These are phyloP conservation scores for Tragelaphus scriptus DNA, from an alignment of 2,113 vertebrate species.

Conservation along the genomic window DNA sequence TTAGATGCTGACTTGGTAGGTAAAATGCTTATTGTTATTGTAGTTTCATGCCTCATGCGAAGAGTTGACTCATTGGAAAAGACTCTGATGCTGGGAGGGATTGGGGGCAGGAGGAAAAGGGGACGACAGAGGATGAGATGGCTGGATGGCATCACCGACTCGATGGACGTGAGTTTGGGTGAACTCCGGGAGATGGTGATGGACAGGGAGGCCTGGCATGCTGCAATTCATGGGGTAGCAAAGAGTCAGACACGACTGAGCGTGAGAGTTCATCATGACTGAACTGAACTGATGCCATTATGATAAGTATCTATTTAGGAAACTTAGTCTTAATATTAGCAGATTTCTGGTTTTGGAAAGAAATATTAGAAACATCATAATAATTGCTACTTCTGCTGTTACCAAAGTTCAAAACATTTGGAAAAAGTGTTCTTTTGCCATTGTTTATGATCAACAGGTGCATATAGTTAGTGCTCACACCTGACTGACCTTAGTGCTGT, in stretches of 20 bases:
- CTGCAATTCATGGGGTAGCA: no score
- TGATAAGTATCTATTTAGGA: not conserved
- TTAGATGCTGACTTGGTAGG: slow-evolving; percentile 98
- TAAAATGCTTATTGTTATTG: slow-evolving; percentile 55
- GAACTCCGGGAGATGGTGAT: no score
- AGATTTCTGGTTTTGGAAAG: not conserved
- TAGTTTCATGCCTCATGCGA: not conserved
- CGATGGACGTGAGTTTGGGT: no score
- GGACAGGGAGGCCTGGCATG: no score
- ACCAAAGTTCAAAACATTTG: not conserved
- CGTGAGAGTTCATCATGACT: no score
- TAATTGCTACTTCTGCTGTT: not conserved
- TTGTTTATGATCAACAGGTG: not conserved
- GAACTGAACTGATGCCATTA: not conserved
- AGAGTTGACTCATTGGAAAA: no score
- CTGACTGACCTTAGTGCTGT: not conserved
- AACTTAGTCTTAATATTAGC: not conserved
- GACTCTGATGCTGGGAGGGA: no score
- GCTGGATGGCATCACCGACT: no score
- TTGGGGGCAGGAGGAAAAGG: no score
- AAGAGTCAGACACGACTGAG: no score
- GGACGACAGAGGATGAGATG: no score
- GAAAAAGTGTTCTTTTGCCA: not conserved
- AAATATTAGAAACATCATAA: not conserved
- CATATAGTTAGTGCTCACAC: not conserved